These are phyloP conservation scores for Orthosia gothica DNA, from an alignment of 2,888 invertebrate genomes.

Conservation along the genomic window DNA sequence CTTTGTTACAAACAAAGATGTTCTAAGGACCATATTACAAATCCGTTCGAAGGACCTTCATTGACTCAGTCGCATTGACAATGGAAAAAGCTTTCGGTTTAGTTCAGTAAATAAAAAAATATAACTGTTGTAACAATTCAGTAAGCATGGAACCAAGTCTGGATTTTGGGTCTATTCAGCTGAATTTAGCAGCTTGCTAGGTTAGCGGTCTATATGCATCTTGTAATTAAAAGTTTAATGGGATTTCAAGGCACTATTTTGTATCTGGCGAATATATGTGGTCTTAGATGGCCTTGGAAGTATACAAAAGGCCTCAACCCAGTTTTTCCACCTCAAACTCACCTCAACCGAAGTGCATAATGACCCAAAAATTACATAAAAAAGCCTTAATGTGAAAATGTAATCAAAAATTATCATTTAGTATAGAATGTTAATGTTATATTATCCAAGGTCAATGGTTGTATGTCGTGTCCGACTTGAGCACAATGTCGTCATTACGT, in stretches of 20 bases:
- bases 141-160: neutral
- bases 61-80: too few relatives aligned
- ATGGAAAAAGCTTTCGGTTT: neutral
- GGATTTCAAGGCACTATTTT: neutral
- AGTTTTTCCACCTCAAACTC: neutral
- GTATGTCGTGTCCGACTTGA: conserved; percentile 60
- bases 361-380: conserved; percentile 12
- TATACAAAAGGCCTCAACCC: neutral
- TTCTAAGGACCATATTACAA: too few relatives aligned
- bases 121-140: too few relatives aligned
- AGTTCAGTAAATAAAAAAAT: too few relatives aligned
- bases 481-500: conserved; percentile 57
- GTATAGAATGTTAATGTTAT: conserved; percentile 47
- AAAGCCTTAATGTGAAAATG: conserved; percentile 42
- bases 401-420: conserved; percentile 58
- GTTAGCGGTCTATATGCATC: neutral
- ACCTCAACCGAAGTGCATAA: conserved; percentile 31
- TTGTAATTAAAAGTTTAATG: neutral
- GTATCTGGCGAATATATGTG: neutral
- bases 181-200: neutral
- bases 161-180: neutral
- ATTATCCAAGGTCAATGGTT: conserved; percentile 62
- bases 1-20: neutral
- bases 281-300: neutral
- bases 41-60: too few relatives aligned